Evolutionary conservation across 2,797 vertebrate genomes (phyloP).

Genomic region (Peromyscus aztecus): DNA sequence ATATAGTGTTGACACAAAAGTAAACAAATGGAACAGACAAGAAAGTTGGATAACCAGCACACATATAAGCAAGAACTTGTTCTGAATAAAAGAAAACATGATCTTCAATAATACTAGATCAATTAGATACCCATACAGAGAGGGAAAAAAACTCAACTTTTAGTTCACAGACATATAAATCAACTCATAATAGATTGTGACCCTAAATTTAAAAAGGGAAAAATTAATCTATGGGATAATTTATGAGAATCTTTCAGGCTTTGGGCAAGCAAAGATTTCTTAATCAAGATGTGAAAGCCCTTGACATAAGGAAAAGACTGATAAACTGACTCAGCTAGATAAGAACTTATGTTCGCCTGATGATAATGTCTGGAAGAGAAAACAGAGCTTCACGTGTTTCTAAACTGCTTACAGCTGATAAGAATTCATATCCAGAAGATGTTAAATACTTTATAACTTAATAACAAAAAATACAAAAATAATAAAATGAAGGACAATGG

Average conservation of each 20-base stretch:
- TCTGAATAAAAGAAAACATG: neutral
- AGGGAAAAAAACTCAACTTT: neutral
- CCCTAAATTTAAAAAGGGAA: neutral
- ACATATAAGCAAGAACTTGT: neutral
- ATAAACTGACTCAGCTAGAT: neutral
- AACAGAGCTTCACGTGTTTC: slow-evolving; percentile 17
- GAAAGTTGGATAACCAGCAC: neutral
- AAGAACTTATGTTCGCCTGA: slow-evolving; percentile 25
- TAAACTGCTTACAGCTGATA: neutral
- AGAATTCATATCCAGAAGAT: neutral
- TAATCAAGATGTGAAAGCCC: neutral
- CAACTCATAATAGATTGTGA: neutral
- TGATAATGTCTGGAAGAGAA: neutral
- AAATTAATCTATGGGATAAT: slow-evolving; percentile 22
- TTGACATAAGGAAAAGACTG: neutral
- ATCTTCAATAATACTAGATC: neutral
- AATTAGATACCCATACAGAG: neutral
- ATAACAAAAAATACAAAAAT: slow-evolving; percentile 38
- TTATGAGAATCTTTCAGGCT: neutral
- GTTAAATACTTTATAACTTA: slow-evolving; percentile 22
- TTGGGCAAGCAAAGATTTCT: slow-evolving; percentile 16
- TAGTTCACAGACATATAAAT: slow-evolving; percentile 30
- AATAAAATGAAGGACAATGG: slow-evolving; percentile 19
- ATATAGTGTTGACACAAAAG: neutral
- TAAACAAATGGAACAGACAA: neutral